Conservation (phyloP, 2,888 invertebrate genomes). For the Hymenopus coronatus region DNA sequence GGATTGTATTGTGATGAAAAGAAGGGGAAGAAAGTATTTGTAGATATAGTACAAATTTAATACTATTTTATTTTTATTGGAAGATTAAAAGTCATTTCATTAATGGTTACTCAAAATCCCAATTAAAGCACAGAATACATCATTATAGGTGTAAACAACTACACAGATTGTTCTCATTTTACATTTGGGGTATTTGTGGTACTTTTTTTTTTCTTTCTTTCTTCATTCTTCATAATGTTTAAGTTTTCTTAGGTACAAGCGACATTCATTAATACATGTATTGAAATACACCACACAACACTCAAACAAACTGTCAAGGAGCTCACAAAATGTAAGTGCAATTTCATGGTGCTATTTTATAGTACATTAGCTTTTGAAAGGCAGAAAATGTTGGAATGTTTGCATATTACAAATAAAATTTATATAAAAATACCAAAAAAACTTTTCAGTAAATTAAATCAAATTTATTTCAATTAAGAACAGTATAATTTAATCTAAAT, state of each 20-base stretch:
- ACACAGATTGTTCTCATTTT: not conserved
- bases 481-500: too few species aligned
- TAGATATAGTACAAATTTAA: too few species aligned
- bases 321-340: slow-evolving; percentile 10
- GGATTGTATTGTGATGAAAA: too few species aligned
- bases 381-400: not conserved
- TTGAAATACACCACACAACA: slow-evolving; percentile 3
- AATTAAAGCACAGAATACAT: not conserved
- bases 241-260: not conserved
- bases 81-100: not conserved
- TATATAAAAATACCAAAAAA: too few species aligned
- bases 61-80: not conserved
- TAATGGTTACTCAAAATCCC: not conserved
- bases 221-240: not conserved
- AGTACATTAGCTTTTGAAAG: not conserved
- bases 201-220: not conserved
- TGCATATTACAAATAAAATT: not conserved
- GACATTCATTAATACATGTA: not conserved
- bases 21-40: too few species aligned
- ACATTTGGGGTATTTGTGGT: not conserved
- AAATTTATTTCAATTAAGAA: too few species aligned
- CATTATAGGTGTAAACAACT: not conserved
- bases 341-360: not conserved
- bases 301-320: slow-evolving; percentile 7
- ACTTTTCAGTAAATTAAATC: too few species aligned